Percentiles rank a stretch among this genome's conserved stretches.
These are phyloP conservation scores for Anoura caudifer DNA, from an alignment of 2,113 vertebrate genomes.

Conservation along the genomic window DNA sequence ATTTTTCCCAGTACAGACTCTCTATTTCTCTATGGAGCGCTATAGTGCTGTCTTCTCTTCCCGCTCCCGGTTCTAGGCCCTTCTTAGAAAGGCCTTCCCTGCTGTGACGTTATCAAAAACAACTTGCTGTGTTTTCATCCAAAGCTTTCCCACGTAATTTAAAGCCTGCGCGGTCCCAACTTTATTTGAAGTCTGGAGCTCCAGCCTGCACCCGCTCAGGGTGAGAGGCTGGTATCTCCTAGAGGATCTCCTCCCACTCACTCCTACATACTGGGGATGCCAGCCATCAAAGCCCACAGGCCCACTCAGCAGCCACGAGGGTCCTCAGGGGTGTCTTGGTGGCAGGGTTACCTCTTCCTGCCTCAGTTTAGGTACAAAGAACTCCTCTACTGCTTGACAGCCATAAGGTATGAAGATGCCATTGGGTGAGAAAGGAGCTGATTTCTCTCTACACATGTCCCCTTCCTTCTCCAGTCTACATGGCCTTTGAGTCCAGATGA, in stretches of 20 bases:
- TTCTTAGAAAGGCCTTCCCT: neutral
- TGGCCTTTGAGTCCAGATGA: neutral
- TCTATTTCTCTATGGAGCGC: neutral
- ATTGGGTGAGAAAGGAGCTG: conserved; percentile 44
- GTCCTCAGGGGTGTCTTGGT: neutral
- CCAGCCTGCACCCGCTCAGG: neutral
- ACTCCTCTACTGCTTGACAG: conserved; percentile 75
- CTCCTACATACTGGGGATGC: neutral
- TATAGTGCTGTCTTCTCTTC: neutral
- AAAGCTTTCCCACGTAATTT: neutral
- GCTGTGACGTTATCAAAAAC: neutral
- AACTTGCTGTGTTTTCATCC: neutral
- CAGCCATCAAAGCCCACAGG: neutral
- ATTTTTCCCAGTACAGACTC: neutral
- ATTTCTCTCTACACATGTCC: neutral
- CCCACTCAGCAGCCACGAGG: neutral
- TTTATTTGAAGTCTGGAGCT: neutral
- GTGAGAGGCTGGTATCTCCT: neutral
- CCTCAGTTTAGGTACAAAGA: conserved; percentile 67
- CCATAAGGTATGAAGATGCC: conserved; percentile 70
- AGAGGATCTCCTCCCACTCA: neutral
- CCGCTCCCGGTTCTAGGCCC: neutral
- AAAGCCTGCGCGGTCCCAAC: neutral
- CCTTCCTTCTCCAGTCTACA: neutral
- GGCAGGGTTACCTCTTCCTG: neutral